phyloP scores from a whole-genome alignment of 2,113 vertebrate species.

The Pseudorasbora parva region DNA sequence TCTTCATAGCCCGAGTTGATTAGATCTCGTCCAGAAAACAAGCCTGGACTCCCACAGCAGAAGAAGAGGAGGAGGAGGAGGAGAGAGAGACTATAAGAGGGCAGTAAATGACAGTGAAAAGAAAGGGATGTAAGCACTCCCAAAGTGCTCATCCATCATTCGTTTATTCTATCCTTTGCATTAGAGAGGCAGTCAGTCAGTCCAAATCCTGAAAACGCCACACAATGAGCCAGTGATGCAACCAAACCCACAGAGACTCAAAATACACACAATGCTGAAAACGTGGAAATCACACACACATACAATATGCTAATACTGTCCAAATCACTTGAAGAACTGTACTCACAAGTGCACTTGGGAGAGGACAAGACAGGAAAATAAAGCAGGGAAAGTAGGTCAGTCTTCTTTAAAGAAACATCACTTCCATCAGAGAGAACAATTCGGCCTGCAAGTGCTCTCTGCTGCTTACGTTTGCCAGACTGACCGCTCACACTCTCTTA shows the following conservation, averaged over 20 bases:
- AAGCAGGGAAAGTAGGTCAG: slow-evolving; percentile 65
- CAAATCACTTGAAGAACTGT: slow-evolving; percentile 32
- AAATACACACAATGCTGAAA: slow-evolving; percentile 47
- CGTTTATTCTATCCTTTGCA: neutral
- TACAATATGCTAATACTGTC: slow-evolving; percentile 51
- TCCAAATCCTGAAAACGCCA: slow-evolving; percentile 9
- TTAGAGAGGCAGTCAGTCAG: neutral
- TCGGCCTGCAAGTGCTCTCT: slow-evolving; percentile 13
- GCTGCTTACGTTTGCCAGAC: slow-evolving; percentile 6
- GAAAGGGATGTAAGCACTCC: neutral
- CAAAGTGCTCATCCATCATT: slow-evolving; percentile 4
- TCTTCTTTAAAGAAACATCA: slow-evolving; percentile 58
- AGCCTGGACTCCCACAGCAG: slow-evolving; percentile 24
- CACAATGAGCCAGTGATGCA: slow-evolving; percentile 44
- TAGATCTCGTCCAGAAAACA: slow-evolving; percentile 55
- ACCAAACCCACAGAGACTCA: slow-evolving; percentile 40
- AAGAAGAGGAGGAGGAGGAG: slow-evolving; percentile 13
- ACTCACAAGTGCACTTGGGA: slow-evolving; percentile 29
- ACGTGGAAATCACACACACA: slow-evolving; percentile 35
- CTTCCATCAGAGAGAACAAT: slow-evolving; percentile 51
- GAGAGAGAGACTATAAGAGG: slow-evolving; percentile 29
- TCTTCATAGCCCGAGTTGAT: slow-evolving; percentile 55
- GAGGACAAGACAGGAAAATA: slow-evolving; percentile 56
- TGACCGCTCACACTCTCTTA: slow-evolving; percentile 50
- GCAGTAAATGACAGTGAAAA: slow-evolving; percentile 1